These are phyloP conservation scores for Cantharis rufa DNA, from an alignment of 2,888 invertebrate genomes.

Conservation along the genomic window DNA sequence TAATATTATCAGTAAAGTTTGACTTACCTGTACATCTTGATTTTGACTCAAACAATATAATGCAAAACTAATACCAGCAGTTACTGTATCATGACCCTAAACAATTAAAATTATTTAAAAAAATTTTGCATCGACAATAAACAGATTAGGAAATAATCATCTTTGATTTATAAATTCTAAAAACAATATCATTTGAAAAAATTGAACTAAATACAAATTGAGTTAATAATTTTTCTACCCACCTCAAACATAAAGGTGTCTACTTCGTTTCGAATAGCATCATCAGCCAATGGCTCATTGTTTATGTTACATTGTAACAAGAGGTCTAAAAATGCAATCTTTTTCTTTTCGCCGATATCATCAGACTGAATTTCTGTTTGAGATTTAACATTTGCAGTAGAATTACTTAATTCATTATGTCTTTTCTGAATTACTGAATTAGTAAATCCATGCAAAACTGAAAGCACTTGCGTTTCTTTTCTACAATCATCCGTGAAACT, in stretches of 20 bases:
- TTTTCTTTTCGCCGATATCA: slow-evolving; percentile 36
- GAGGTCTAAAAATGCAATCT: slow-evolving; percentile 70
- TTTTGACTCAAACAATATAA: background rate
- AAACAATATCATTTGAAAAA: too few species aligned
- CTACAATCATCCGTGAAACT: slow-evolving; percentile 63
- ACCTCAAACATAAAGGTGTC: slow-evolving; percentile 77
- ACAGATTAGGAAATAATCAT: too few species aligned
- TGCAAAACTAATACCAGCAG: background rate
- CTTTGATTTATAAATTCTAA: too few species aligned
- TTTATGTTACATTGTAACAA: slow-evolving; percentile 61
- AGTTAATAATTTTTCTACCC: background rate
- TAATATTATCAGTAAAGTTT: background rate
- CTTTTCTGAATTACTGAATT: slow-evolving; percentile 62
- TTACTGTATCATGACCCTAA: background rate
- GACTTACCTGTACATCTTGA: background rate
- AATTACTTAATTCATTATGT: slow-evolving; percentile 42
- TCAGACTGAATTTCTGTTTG: slow-evolving; percentile 52
- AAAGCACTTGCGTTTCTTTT: slow-evolving; percentile 57
- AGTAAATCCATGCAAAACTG: slow-evolving; percentile 59
- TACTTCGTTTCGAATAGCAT: slow-evolving; percentile 69
- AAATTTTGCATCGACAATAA: slow-evolving; percentile 30
- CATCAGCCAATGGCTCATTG: slow-evolving; percentile 61
- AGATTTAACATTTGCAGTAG: slow-evolving; percentile 52
- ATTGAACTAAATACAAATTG: too few species aligned
- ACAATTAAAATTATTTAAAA: background rate